These are phyloP conservation scores for Caenorhabditis remanei DNA, from an alignment of 1,140 invertebrate genomes.

Conservation along the genomic window DNA sequence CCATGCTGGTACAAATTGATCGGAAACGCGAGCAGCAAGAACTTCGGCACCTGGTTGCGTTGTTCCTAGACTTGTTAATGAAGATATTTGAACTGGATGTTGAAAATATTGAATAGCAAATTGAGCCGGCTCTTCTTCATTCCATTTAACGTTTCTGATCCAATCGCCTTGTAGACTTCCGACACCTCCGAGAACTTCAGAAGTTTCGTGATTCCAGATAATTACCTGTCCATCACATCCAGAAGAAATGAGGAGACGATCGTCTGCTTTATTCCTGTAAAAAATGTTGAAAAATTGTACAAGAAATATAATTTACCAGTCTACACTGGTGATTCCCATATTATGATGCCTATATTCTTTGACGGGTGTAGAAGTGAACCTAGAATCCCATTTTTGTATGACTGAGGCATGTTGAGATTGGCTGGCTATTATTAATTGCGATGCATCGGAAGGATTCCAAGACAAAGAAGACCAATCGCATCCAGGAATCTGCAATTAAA, in stretches of 20 bases:
- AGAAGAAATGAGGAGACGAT: slow-evolving; percentile 20
- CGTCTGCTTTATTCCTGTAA: slow-evolving; percentile 37
- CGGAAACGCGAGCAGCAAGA: not conserved
- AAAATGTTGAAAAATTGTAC: not conserved
- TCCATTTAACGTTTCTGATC: slow-evolving; percentile 37
- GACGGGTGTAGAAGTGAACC: slow-evolving; percentile 23
- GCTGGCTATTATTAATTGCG: slow-evolving; percentile 11
- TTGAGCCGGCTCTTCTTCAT: slow-evolving; percentile 28
- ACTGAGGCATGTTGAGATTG: slow-evolving; percentile 33
- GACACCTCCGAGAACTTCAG: slow-evolving; percentile 44
- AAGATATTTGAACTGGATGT: slow-evolving; percentile 45
- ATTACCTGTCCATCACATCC: slow-evolving; percentile 45
- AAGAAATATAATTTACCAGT: not conserved
- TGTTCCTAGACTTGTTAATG: slow-evolving; percentile 16
- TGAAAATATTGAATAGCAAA: slow-evolving; percentile 57
- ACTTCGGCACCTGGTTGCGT: slow-evolving; percentile 1
- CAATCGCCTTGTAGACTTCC: slow-evolving; percentile 47
- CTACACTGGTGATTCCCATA: slow-evolving; percentile 35
- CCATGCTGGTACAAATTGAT: slow-evolving; percentile 52
- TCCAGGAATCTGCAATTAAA: slow-evolving; percentile 14
- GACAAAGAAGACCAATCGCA: slow-evolving; percentile 35
- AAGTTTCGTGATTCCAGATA: slow-evolving; percentile 51
- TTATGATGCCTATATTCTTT: slow-evolving; percentile 44
- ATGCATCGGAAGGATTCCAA: slow-evolving; percentile 53
- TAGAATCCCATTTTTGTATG: slow-evolving; percentile 34